A percentile compares a stretch with the other conserved stretches of the same genome.
Evolutionary conservation across 1,140 invertebrate genomes (phyloP).

Genomic region (Conopomorpha cramerella): DNA sequence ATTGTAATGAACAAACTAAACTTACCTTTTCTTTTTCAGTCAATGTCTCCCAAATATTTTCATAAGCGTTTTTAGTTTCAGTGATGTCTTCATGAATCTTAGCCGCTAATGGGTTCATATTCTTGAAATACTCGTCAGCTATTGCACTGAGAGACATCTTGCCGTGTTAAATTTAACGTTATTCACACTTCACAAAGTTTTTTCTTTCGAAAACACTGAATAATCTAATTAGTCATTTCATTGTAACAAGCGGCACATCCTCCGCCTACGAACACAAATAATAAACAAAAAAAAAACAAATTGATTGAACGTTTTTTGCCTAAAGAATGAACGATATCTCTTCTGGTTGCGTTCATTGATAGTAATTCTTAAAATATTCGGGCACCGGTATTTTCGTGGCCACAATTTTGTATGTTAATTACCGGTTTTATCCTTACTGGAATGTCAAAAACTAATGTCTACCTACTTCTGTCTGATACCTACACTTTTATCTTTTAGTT

Average conservation of each 20-base stretch:
- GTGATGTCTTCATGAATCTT: slow-evolving; percentile 72
- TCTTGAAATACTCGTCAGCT: slow-evolving; percentile 73
- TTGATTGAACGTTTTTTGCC: too few relatives aligned
- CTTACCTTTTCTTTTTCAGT: slow-evolving; percentile 68
- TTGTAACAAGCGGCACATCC: not conserved
- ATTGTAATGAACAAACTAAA: slow-evolving; percentile 1
- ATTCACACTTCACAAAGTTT: slow-evolving; percentile 1
- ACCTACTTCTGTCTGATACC: too few relatives aligned
- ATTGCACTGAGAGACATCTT: slow-evolving; percentile 43
- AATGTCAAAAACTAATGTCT: too few relatives aligned
- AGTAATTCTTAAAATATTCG: too few relatives aligned
- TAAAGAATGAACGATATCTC: too few relatives aligned
- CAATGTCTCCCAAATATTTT: slow-evolving; percentile 71
- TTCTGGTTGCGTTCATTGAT: too few relatives aligned
- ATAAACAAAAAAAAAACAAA: too few relatives aligned
- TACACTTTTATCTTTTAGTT: too few relatives aligned
- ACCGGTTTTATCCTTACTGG: too few relatives aligned
- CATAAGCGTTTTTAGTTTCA: slow-evolving; percentile 70
- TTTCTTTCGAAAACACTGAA: slow-evolving; percentile 1
- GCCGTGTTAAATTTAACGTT: slow-evolving; percentile 1
- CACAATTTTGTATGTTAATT: too few relatives aligned
- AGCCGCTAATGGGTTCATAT: slow-evolving; percentile 69
- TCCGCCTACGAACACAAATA: too few relatives aligned
- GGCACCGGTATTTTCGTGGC: too few relatives aligned
- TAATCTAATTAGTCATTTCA: not conserved